Percentiles rank a stretch among this genome's conserved stretches.
phyloP scores from a whole-genome alignment of 2,113 vertebrate genomes.

The Candoia aspera region DNA sequence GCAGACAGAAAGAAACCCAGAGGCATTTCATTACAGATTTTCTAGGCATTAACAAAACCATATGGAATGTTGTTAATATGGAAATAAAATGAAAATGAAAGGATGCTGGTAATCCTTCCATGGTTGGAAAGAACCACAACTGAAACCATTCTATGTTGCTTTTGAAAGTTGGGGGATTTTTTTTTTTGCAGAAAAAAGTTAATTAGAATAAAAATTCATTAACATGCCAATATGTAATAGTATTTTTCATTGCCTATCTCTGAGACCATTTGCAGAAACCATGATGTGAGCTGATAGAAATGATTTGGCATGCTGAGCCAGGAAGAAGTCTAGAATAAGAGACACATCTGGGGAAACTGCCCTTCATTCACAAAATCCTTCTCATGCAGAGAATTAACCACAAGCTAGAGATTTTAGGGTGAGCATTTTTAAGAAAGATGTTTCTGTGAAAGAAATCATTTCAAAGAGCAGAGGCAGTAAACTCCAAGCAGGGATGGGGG shows the following conservation, averaged over 20 bases:
- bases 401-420: background rate
- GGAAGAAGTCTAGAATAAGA: constrained; percentile 31
- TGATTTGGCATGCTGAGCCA: constrained; percentile 20
- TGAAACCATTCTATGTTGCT: constrained; percentile 40
- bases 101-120: constrained; percentile 32
- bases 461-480: background rate
- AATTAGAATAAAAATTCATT: constrained; percentile 13
- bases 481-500: background rate
- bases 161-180: constrained; percentile 27
- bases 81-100: constrained; percentile 47
- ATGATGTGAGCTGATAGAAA: constrained; percentile 38
- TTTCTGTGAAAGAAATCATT: constrained; percentile 13
- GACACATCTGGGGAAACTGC: constrained; percentile 26
- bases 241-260: background rate
- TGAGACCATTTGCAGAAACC: constrained; percentile 29
- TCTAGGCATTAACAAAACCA: constrained; percentile 32
- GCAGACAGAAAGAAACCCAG: constrained; percentile 19
- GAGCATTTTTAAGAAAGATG: constrained; percentile 22
- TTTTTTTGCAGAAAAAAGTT: background rate
- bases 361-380: constrained; percentile 42
- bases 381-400: background rate
- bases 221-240: background rate
- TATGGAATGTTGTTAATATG: constrained; percentile 40
- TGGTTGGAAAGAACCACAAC: constrained; percentile 44
- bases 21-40: constrained; percentile 42